A percentile compares a stretch with the other conserved stretches of the same genome.
phyloP scores from a whole-genome alignment of 2,113 vertebrate genomes.

The Nothobranchius kuhntae region DNA sequence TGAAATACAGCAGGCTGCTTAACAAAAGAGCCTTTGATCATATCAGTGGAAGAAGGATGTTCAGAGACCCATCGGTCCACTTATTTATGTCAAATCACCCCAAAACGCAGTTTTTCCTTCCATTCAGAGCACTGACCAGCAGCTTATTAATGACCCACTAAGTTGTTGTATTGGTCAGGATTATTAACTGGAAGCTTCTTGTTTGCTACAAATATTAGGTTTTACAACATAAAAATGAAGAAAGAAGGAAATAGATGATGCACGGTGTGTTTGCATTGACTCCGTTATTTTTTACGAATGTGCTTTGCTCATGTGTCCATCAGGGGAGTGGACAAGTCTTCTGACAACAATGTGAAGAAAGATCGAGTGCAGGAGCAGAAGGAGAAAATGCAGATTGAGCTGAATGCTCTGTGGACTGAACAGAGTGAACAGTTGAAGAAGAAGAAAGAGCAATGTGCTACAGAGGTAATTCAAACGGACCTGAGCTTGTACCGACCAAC shows the following conservation, averaged over 20 bases:
- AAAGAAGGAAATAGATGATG: conserved; percentile 19
- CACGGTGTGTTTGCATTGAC: neutral
- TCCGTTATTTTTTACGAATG: too few species aligned
- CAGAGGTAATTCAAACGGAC: conserved; percentile 78
- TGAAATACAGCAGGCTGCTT: conserved; percentile 6
- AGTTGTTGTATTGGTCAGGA: conserved; percentile 51
- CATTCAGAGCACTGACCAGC: conserved; percentile 3
- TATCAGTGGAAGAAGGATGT: neutral
- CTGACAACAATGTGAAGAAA: conserved; percentile 13
- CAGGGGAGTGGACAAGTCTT: conserved; percentile 49
- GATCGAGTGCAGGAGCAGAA: conserved; percentile 79
- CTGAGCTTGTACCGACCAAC: too few species aligned
- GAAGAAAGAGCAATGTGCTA: conserved; percentile 86
- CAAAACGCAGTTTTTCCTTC: too few species aligned
- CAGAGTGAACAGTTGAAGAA: conserved; percentile 79
- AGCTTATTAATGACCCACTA: conserved; percentile 30
- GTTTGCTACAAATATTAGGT: conserved; percentile 32
- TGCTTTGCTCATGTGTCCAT: conserved; percentile 14
- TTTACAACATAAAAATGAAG: conserved; percentile 33
- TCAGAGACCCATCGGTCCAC: conserved; percentile 11
- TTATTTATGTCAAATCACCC: neutral
- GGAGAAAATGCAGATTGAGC: conserved; percentile 83
- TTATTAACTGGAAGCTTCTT: conserved; percentile 17
- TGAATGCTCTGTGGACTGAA: conserved; percentile 80
- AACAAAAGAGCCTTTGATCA: conserved; percentile 13